Conservation (phyloP, 2,888 invertebrate species). For the Conistra vaccinii region DNA sequence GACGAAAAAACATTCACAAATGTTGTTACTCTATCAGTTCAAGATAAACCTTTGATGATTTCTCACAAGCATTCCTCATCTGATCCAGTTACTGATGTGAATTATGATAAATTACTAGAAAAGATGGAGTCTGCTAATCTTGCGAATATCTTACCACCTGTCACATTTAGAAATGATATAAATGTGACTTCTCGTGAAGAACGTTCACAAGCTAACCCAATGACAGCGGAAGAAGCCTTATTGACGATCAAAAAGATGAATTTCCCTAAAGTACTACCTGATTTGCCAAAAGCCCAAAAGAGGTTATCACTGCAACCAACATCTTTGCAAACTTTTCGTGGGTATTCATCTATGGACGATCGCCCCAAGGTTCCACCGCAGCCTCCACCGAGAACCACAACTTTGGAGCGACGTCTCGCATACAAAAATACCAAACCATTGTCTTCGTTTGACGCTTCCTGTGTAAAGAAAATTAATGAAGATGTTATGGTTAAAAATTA, state of each 20-base stretch:
- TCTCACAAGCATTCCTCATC: constrained; percentile 93
- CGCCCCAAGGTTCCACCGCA: constrained; percentile 91
- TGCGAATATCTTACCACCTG: constrained; percentile 83
- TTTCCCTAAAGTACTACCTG: constrained; percentile 96
- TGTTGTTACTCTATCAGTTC: constrained; percentile 81
- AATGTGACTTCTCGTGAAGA: constrained; percentile 95
- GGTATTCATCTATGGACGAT: constrained; percentile 78
- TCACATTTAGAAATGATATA: constrained; percentile 91
- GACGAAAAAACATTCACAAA: constrained; percentile 82
- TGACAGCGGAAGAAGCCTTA: constrained; percentile 93
- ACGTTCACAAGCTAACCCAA: constrained; percentile 74
- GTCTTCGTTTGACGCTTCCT: constrained; percentile 81
- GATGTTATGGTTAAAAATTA: constrained; percentile 74
- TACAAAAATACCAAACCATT: constrained; percentile 84
- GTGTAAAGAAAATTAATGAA: constrained; percentile 76
- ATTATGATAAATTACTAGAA: constrained; percentile 84
- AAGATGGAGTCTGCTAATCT: constrained; percentile 76
- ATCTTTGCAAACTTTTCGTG: constrained; percentile 83
- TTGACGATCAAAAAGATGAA: constrained; percentile 94
- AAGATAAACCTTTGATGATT: constrained; percentile 86
- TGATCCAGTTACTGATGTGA: constrained; percentile 92
- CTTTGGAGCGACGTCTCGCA: constrained; percentile 91
- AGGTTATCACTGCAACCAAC: constrained; percentile 92
- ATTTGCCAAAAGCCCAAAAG: constrained; percentile 92
- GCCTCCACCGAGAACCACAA: constrained; percentile 94